Percentiles rank a stretch among this genome's conserved stretches.
Conservation (phyloP, 35 echinoderm and acorn worm genomes). For the Ophioderma brevispina region DNA sequence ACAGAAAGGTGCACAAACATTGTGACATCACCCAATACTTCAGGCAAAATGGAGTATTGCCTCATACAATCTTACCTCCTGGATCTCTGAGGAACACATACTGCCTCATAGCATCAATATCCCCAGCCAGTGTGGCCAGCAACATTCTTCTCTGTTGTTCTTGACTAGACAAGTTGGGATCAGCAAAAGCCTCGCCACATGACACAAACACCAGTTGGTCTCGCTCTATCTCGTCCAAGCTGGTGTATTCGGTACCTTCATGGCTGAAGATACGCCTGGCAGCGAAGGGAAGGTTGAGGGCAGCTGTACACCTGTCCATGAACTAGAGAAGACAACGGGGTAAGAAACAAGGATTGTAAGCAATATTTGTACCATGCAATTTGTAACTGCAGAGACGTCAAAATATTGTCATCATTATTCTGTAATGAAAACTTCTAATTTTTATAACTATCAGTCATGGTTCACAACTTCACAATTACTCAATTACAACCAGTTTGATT, state of each 20-base stretch:
- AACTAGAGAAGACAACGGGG: no score
- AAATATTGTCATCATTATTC: no score
- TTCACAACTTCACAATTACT: no score
- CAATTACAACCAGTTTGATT: no score
- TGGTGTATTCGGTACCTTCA: slow-evolving; percentile 64
- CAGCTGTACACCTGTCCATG: slow-evolving; percentile 83
- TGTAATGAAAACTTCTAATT: no score
- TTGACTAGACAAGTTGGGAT: slow-evolving; percentile 76
- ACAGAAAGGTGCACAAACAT: no score
- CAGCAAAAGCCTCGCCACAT: slow-evolving; percentile 84
- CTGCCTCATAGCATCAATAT: slow-evolving; percentile 91
- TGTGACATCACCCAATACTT: no score
- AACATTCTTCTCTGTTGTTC: slow-evolving; percentile 89
- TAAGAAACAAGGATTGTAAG: no score
- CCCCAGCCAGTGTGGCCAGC: slow-evolving; percentile 72
- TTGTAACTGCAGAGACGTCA: no score
- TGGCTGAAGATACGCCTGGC: slow-evolving; percentile 84
- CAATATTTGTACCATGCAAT: no score
- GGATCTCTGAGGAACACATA: slow-evolving; percentile 80
- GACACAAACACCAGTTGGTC: slow-evolving; percentile 87
- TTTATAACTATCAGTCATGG: no score
- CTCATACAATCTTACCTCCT: slow-evolving; percentile 40
- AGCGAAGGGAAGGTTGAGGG: slow-evolving; percentile 87
- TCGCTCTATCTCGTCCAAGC: slow-evolving; percentile 59
- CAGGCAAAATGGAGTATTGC: no score